Conservation (phyloP, 1,140 invertebrate species). For the Copidosoma floridanum region DNA sequence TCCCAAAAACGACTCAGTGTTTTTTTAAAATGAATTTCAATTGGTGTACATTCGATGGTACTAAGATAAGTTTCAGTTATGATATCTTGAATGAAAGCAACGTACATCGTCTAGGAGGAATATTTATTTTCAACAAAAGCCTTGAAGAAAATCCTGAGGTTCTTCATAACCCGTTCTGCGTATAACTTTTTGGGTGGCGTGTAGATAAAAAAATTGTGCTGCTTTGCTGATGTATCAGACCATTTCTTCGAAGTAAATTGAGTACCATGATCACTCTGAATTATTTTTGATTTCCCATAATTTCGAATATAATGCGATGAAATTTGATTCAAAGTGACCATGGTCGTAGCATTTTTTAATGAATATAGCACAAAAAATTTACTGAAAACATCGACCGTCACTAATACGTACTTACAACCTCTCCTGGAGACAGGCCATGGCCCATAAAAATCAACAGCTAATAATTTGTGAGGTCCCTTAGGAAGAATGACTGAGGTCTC, state of each 20-base stretch:
- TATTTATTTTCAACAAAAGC: conserved; percentile 4
- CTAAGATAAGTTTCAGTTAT: no score
- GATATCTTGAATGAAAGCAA: not conserved
- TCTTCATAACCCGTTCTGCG: conserved; percentile 11
- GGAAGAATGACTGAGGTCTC: conserved; percentile 1
- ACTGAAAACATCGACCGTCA: conserved; percentile 46
- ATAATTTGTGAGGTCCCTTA: not conserved
- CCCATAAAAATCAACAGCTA: conserved; percentile 26
- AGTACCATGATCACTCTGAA: conserved; percentile 7
- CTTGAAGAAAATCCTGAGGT: conserved; percentile 16
- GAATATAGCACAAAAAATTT: conserved; percentile 50
- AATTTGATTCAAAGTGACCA: conserved; percentile 5
- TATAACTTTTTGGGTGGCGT: conserved; percentile 20
- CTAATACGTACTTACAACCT: conserved; percentile 46
- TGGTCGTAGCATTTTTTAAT: conserved; percentile 37
- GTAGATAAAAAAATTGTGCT: conserved; percentile 14
- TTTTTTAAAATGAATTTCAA: no score
- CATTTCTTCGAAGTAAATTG: conserved; percentile 14
- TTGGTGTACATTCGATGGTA: no score
- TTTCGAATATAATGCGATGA: conserved; percentile 19
- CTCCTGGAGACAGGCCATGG: conserved; percentile 44
- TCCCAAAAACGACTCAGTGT: no score
- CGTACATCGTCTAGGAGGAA: conserved; percentile 3
- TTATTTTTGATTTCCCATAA: conserved; percentile 11
- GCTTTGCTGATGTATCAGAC: not conserved